phyloP scores from a whole-genome alignment of 1,140 invertebrate species.

The Apocrypta bakeri region DNA sequence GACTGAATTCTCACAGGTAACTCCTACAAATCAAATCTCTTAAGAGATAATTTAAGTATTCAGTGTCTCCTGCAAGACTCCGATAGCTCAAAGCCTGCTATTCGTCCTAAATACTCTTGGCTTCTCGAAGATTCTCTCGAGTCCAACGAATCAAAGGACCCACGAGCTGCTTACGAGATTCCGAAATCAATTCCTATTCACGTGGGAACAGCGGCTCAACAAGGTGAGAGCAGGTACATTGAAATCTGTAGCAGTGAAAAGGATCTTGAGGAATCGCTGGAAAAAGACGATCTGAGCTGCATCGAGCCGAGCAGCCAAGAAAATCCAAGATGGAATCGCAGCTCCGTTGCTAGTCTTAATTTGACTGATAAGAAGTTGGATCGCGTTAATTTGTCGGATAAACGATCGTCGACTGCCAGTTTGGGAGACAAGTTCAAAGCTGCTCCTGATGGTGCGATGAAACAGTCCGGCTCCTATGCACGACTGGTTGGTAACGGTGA shows the following conservation, averaged over 20 bases:
- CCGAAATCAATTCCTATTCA: slow-evolving; percentile 70
- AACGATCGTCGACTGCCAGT: slow-evolving; percentile 59
- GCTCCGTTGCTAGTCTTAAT: slow-evolving; percentile 65
- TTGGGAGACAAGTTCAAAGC: slow-evolving; percentile 66
- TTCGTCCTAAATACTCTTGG: slow-evolving; percentile 77
- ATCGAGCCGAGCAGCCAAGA: slow-evolving; percentile 48
- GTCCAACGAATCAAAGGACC: slow-evolving; percentile 67
- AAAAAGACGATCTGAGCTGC: slow-evolving; percentile 18
- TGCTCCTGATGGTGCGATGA: slow-evolving; percentile 56
- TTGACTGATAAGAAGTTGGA: slow-evolving; percentile 60
- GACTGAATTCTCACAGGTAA: slow-evolving; percentile 64
- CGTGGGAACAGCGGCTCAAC: slow-evolving; percentile 45
- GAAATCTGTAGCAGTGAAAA: slow-evolving; percentile 47
- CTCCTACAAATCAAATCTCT: slow-evolving; percentile 70
- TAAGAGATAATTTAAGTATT: slow-evolving; percentile 67
- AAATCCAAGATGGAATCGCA: slow-evolving; percentile 58
- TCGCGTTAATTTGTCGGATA: slow-evolving; percentile 1
- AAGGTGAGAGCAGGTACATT: slow-evolving; percentile 46
- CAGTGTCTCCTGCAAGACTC: slow-evolving; percentile 69
- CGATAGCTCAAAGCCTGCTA: slow-evolving; percentile 60
- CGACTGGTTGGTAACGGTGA: slow-evolving; percentile 55
- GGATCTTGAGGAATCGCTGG: not conserved
- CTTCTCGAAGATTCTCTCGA: slow-evolving; percentile 73
- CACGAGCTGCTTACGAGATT: slow-evolving; percentile 77
- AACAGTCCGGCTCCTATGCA: slow-evolving; percentile 45